phyloP scores from a whole-genome alignment of 2,113 vertebrate species.

The Nyctereutes procyonoides region DNA sequence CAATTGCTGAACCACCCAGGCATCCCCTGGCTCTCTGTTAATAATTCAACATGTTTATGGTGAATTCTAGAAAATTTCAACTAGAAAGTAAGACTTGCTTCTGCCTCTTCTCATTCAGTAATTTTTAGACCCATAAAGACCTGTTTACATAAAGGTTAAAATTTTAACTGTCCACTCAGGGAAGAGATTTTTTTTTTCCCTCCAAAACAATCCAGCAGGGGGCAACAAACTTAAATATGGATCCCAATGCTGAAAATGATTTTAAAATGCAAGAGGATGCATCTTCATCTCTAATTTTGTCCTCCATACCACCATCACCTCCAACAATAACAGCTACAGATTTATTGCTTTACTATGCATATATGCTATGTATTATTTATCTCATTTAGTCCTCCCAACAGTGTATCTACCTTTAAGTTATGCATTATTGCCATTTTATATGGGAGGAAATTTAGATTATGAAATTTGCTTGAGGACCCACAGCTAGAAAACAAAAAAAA shows the following conservation, averaged over 20 bases:
- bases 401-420: not conserved
- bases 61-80: slow-evolving; percentile 8
- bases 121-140: slow-evolving; percentile 21
- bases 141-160: slow-evolving; percentile 45
- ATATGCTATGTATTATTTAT: not conserved
- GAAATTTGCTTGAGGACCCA: not conserved
- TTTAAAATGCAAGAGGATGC: not conserved
- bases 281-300: slow-evolving; percentile 10
- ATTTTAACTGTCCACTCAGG: not conserved
- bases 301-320: not conserved
- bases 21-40: not conserved
- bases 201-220: slow-evolving; percentile 7
- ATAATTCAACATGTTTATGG: not conserved
- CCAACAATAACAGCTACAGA: not conserved
- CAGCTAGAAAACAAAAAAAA: slow-evolving; percentile 32
- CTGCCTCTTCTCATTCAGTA: not conserved
- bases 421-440: not conserved
- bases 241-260: not conserved
- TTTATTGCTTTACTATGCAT: not conserved
- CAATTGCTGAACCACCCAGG: too few species aligned
- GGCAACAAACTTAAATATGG: slow-evolving; percentile 40
- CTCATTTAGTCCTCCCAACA: not conserved
- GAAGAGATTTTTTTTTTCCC: not conserved
- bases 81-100: not conserved
- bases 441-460: slow-evolving; percentile 10